Conservation (phyloP, 2,888 invertebrate species). For the Cancer borealis region DNA sequence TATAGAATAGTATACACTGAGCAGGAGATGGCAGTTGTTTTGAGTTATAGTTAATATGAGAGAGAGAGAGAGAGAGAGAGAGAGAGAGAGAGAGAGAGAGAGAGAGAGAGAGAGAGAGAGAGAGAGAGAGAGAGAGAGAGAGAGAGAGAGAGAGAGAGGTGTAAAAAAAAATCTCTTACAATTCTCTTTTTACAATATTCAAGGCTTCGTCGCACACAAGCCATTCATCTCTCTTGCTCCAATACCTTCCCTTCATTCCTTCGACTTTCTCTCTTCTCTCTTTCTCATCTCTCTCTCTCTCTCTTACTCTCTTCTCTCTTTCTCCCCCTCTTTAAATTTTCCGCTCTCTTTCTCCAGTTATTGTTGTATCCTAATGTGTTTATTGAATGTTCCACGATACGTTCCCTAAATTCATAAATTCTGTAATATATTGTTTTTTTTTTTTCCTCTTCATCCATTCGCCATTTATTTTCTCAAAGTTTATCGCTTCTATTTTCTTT, state of each 20-base stretch:
- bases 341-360: neutral
- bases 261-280: neutral
- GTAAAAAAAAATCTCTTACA: neutral
- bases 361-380: neutral
- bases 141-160: slow-evolving; percentile 2
- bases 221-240: slow-evolving; percentile 20
- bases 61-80: neutral
- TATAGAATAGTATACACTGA: too few species aligned
- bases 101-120: neutral
- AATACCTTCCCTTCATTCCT: slow-evolving; percentile 8
- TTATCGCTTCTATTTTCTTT: neutral
- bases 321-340: neutral
- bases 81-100: too few species aligned
- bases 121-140: slow-evolving; percentile 39
- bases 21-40: too few species aligned
- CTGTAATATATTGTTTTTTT: neutral
- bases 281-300: neutral
- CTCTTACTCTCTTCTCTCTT: neutral
- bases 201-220: neutral
- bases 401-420: slow-evolving; percentile 11
- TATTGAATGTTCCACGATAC: neutral
- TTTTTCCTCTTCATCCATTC: neutral
- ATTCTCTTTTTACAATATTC: slow-evolving; percentile 13
- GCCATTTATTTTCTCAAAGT: neutral
- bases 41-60: neutral